phyloP scores from a whole-genome alignment of 2,888 invertebrate species.

The Tachina lurida region DNA sequence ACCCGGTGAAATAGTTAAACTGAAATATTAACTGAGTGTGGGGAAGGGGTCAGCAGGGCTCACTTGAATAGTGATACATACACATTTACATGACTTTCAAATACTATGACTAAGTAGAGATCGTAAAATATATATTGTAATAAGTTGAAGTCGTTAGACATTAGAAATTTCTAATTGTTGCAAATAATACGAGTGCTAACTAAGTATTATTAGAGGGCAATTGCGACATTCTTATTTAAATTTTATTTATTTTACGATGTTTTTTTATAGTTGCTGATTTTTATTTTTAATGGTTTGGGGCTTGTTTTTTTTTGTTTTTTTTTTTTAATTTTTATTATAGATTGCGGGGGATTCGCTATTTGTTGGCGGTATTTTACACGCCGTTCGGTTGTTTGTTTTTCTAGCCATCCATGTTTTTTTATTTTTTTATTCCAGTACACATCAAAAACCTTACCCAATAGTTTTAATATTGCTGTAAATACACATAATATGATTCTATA shows the following conservation, averaged over 20 bases:
- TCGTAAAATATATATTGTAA: slow-evolving; percentile 40
- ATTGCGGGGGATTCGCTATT: neutral
- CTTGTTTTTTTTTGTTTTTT: neutral
- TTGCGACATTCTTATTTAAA: slow-evolving; percentile 19
- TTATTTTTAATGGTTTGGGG: slow-evolving; percentile 7
- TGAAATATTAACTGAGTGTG: neutral
- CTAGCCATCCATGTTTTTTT: neutral
- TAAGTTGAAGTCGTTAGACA: slow-evolving; percentile 45
- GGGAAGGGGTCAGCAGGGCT: neutral
- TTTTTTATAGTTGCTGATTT: neutral
- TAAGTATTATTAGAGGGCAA: slow-evolving; percentile 20
- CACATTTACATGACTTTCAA: neutral
- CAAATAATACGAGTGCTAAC: slow-evolving; percentile 33
- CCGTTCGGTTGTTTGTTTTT: neutral
- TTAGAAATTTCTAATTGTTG: slow-evolving; percentile 62
- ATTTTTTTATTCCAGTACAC: neutral
- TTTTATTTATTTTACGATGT: neutral
- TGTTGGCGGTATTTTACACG: neutral
- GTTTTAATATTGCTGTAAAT: slow-evolving; percentile 53
- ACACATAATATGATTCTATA: neutral
- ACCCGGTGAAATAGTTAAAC: neutral
- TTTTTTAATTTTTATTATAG: neutral
- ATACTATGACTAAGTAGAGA: slow-evolving; percentile 53
- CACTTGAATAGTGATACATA: neutral
- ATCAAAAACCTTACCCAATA: slow-evolving; percentile 64